Evolutionary conservation across 2,797 vertebrate genomes (phyloP).

Genomic region (Rhincodon typus): DNA sequence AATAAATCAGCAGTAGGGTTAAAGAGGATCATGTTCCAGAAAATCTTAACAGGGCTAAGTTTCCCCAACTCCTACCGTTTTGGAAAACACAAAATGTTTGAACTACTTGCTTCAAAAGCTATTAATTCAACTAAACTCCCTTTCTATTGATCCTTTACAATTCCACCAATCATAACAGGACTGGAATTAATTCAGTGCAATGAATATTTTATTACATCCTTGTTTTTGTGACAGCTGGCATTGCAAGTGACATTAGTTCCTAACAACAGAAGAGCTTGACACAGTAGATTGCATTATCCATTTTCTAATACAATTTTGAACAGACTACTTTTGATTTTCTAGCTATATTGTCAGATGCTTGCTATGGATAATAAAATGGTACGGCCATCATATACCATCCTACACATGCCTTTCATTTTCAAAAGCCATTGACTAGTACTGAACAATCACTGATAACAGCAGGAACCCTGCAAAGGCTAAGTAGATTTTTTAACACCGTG

Average conservation of each 20-base stretch:
- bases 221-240: background rate
- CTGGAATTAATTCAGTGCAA: background rate
- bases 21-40: background rate
- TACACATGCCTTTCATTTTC: background rate
- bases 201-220: background rate
- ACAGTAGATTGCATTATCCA: conserved; percentile 8
- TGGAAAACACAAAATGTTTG: background rate
- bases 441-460: background rate
- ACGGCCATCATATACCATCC: background rate
- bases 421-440: background rate
- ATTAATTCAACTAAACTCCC: background rate
- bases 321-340: conserved; percentile 5
- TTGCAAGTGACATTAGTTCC: background rate
- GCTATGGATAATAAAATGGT: background rate
- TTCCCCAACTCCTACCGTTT: background rate
- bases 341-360: background rate
- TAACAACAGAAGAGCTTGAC: background rate
- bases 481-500: background rate
- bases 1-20: background rate
- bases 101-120: background rate
- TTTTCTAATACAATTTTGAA: background rate
- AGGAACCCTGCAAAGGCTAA: background rate
- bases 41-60: background rate
- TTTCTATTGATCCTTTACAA: background rate
- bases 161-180: background rate